Base-by-base conservation (phyloP, 2,113 vertebrate genomes). In the Patagioenas fasciata region DNA sequence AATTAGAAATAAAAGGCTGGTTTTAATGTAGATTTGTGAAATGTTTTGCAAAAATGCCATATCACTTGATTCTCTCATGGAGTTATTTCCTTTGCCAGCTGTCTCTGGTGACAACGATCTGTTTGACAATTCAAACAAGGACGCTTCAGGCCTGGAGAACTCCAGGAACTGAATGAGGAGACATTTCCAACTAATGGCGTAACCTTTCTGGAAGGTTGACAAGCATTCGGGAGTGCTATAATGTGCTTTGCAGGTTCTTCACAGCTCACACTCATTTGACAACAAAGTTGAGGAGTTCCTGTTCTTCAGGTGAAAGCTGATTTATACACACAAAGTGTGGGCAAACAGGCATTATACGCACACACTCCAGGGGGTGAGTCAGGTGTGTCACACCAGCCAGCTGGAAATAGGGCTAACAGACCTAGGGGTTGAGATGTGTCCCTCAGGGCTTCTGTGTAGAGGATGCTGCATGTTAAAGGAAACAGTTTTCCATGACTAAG, bases 131-230 rank as follows among this genome's bases (percentile, higher is more conserved):
- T 88, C 90, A 92, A 67, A 86, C 3, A 0, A 70, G 38, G 74
- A 72, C 13, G 28, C 2, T 56, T 88, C 14, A 67, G 64, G 20
- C 14, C 64, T 56, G 36, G 47, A 80, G 57, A 74, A 48, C 60
- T 67, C 75, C 57, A 67, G 74, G 69, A 93, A 47, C n/a, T 54
- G 47, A 88, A 47, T 8, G 47, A 57, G 0, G 4, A 83, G 53
- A 29, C 0, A 1, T 74, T 95, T 85, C 64, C 77, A 85, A 4
- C 21, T 38, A 53, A 77, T 0, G 3, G 32, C 0, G 0, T 31
- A 62, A 77, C 21, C 17, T 42, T 78, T 56, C 79, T 93, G 83
- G 42, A 81, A 91, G 90, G 34, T 48, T 83, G 75, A 64, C 38
- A 85, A 20, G 36, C 21, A 26, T 25, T 64, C 3, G 15, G 56